Evolutionary conservation across 64 coral and sea anemone species (phyloP).

Genomic region (Stylophora pistillata): DNA sequence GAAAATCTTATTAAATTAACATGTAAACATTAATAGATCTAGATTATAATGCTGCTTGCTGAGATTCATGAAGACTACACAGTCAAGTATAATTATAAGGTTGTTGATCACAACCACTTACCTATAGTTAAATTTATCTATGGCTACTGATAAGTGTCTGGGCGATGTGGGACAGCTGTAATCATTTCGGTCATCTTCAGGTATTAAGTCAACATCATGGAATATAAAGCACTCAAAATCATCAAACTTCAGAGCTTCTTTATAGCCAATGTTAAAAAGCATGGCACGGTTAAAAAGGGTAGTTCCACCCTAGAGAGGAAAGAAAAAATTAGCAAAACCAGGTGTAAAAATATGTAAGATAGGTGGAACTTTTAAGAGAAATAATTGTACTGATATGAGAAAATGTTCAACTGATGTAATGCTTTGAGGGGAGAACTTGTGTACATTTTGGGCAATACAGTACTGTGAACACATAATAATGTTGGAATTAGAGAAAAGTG

Average conservation of each 20-base stretch:
- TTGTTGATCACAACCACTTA: constrained; percentile 20
- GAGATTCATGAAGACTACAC: no score
- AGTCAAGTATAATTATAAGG: no score
- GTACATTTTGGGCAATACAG: no score
- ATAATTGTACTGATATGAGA: no score
- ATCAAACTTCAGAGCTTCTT: constrained; percentile 92
- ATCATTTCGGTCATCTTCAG: constrained; percentile 92
- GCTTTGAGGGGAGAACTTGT: no score
- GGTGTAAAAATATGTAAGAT: background rate
- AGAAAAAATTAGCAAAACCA: background rate
- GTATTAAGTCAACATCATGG: constrained; percentile 97
- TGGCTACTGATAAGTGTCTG: constrained; percentile 92
- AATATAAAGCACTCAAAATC: constrained; percentile 94
- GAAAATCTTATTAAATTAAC: no score
- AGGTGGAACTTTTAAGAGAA: background rate
- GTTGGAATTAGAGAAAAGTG: no score
- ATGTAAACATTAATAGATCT: no score
- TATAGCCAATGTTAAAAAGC: constrained; percentile 97
- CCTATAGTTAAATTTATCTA: constrained; percentile 94
- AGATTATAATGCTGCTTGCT: no score
- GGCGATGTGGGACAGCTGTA: constrained; percentile 90
- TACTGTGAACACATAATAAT: no score
- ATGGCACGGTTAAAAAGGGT: constrained; percentile 96
- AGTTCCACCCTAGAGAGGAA: constrained; percentile 65
- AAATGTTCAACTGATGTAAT: no score